These are phyloP conservation scores for Caenorhabditis inopinata DNA, from an alignment of 1,140 invertebrate genomes.

Conservation along the genomic window DNA sequence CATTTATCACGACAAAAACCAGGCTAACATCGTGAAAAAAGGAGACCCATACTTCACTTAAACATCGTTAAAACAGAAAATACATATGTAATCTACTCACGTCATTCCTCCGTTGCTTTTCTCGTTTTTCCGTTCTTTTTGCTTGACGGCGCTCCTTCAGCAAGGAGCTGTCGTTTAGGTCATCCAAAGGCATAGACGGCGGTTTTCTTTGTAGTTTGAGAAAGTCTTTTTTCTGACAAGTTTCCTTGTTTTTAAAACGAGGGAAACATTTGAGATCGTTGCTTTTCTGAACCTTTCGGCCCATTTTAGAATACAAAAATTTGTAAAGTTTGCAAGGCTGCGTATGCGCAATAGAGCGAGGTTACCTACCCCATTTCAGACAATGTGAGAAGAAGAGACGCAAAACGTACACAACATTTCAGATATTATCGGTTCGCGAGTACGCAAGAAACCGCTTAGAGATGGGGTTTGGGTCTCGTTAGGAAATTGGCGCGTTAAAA, in stretches of 20 bases:
- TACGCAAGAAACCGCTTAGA: too few species aligned
- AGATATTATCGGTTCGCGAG: too few species aligned
- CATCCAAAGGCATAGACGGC: not conserved
- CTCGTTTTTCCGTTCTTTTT: not conserved
- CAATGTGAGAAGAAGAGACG: not conserved
- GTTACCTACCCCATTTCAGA: not conserved
- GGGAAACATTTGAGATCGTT: slow-evolving; percentile 66
- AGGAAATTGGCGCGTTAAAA: too few species aligned
- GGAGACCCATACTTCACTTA: not conserved
- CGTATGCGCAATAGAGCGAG: not conserved
- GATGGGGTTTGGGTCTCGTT: too few species aligned
- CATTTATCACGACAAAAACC: too few species aligned
- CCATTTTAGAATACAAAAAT: not conserved
- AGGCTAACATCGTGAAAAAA: not conserved
- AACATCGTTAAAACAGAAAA: not conserved
- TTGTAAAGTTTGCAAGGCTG: too few species aligned
- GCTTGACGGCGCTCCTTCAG: not conserved
- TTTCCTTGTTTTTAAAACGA: not conserved
- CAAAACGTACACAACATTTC: not conserved
- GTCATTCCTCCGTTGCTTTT: not conserved
- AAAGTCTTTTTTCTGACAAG: not conserved
- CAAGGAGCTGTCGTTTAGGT: not conserved
- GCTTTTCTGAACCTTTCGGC: slow-evolving; percentile 74
- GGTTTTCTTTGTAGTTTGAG: not conserved
- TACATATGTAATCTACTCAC: not conserved